These are phyloP conservation scores for Eulemur coronatus DNA, from an alignment of 2,797 vertebrate species.

Conservation along the genomic window DNA sequence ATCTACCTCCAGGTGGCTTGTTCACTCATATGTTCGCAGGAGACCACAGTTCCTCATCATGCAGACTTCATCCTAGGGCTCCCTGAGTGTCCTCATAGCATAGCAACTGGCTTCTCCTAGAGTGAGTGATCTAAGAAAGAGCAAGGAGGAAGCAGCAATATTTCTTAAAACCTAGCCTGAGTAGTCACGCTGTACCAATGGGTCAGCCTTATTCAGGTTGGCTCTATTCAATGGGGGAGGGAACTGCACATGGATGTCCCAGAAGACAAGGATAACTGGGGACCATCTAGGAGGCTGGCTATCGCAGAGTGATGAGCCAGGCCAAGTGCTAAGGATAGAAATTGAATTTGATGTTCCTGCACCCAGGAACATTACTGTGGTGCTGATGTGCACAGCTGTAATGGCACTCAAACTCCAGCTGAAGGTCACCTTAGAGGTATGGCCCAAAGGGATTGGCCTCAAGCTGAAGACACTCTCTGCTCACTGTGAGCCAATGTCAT, in stretches of 20 bases:
- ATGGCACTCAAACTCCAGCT: background rate
- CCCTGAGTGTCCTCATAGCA: background rate
- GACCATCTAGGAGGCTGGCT: background rate
- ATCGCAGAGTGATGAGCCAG: background rate
- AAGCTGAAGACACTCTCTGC: background rate
- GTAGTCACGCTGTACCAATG: background rate
- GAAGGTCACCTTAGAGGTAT: background rate
- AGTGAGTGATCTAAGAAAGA: background rate
- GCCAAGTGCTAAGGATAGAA: background rate
- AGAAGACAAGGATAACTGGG: background rate
- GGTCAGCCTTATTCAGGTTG: background rate
- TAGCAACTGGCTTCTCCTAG: background rate
- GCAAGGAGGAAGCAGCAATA: background rate
- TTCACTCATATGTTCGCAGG: background rate
- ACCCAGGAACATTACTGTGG: background rate
- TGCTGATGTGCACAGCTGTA: too few species aligned
- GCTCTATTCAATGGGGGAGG: background rate
- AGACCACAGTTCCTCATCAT: background rate
- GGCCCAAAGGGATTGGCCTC: background rate
- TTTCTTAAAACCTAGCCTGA: background rate
- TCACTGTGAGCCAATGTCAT: background rate
- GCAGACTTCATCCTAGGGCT: background rate
- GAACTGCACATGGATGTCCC: background rate
- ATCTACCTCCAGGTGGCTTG: background rate
- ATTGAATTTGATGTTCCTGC: background rate